Evolutionary conservation across 2,797 vertebrate genomes (phyloP), one percentile per base, ranked within the genome.

Genomic region (Borostomias antarcticus): DNA sequence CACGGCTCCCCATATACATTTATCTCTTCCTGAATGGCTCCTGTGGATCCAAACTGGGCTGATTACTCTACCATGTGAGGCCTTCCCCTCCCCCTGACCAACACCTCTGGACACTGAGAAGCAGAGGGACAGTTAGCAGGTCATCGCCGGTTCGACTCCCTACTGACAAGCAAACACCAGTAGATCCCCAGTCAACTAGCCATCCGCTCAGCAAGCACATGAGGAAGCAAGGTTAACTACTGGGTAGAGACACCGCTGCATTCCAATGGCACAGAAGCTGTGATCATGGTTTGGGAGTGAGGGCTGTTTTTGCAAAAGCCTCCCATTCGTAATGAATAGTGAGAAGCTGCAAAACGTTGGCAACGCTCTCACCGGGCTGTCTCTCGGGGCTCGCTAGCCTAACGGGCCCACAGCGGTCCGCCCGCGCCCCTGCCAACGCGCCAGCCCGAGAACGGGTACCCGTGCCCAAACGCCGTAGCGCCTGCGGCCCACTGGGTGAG

Each of bases 291-390:
- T 74, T 58, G 59, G 53, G 76, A 81, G 76, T 81, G 79, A 80
- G 74, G 61, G 70, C 64, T 69, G 68, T 68, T 85, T 69, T 75
- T 28, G 26, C 69, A 21, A 68, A 69, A 81, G 77, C 71, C 62
- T 77, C 62, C 71, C 72, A 68, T 78, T 82, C 67, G 80, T 85
- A 86, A 88, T 86, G 83, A 88, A 85, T 66, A 82, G 80, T 65
- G 60, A 70, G 67, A n/a, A 56, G 70, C 73, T 59, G n/a, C 63
- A 81, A 5, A 77, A 77, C 33, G 59, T 62, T 84, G 77, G 85
- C 81, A 67, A 73, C n/a, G 70, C 61, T 69, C 51, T 21, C 33
- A 68, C 63, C 73, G 3, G 68, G 68, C 69, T 79, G 78, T 81
- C 75, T 77, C 76, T 45, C 68, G 84, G 71, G 59, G 50, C 79